phyloP scores from a whole-genome alignment of 2,888 invertebrate genomes.

The Trichogramma evanescens region DNA sequence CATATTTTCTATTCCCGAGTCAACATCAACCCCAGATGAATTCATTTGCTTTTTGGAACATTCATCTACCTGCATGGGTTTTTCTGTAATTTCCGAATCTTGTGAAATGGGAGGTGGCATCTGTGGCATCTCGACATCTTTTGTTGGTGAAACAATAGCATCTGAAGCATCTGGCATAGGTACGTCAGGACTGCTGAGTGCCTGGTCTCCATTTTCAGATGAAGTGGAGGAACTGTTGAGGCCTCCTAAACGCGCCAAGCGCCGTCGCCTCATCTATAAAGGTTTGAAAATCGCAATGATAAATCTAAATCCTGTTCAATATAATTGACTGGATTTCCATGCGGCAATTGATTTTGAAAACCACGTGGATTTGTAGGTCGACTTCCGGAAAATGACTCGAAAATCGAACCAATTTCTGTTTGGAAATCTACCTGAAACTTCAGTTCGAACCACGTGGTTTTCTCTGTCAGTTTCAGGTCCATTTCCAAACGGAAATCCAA shows the following conservation, averaged over 20 bases:
- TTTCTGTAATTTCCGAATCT: conserved; percentile 27
- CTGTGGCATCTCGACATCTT: conserved; percentile 9
- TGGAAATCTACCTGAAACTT: no score
- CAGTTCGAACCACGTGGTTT: no score
- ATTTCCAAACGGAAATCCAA: no score
- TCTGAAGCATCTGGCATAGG: not conserved
- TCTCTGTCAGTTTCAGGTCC: no score
- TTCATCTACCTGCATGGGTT: conserved; percentile 57
- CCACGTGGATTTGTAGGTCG: no score
- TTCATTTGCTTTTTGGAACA: conserved; percentile 49
- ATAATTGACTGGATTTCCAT: no score
- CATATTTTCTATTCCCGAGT: conserved; percentile 71
- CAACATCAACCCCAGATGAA: conserved; percentile 56
- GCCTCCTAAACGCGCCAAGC: conserved; percentile 66
- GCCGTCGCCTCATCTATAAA: conserved; percentile 65
- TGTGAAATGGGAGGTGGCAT: conserved; percentile 36
- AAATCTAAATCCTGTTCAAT: no score
- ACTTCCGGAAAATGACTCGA: no score
- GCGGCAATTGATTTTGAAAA: no score
- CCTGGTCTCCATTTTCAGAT: not conserved
- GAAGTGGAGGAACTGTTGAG: conserved; percentile 51
- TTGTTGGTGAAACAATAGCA: not conserved
- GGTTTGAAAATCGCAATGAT: conserved; percentile 7
- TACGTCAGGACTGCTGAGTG: not conserved
- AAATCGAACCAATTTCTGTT: no score